Evolutionary conservation across 2,888 invertebrate genomes (phyloP).

Genomic region (Gisinianus flammeolus): DNA sequence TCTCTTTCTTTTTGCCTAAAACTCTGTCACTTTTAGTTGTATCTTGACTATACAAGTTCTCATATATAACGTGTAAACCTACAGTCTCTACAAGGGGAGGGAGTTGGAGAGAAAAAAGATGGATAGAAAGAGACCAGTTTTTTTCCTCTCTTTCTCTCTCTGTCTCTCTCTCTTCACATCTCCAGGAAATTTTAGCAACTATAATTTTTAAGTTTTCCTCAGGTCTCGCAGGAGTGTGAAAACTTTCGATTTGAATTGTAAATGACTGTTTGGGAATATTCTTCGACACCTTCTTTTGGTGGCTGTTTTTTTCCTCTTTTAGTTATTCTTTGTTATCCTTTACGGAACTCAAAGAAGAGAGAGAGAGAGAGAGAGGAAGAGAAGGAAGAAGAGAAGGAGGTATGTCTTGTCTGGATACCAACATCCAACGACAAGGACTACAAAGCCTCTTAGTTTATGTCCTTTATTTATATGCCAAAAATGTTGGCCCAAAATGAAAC

Average conservation of each 20-base stretch:
- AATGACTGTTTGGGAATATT: slow-evolving; percentile 49
- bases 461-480: slow-evolving; percentile 47
- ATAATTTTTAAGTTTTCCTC: not conserved
- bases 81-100: not conserved
- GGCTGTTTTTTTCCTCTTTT: slow-evolving; percentile 32
- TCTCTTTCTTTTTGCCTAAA: not conserved
- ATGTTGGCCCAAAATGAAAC: slow-evolving; percentile 45
- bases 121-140: not conserved
- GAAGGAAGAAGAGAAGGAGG: slow-evolving; percentile 26
- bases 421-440: slow-evolving; percentile 42
- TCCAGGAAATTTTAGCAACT: not conserved
- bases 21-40: slow-evolving; percentile 7
- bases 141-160: not conserved
- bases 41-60: slow-evolving; percentile 19
- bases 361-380: slow-evolving; percentile 17
- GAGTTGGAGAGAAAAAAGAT: slow-evolving; percentile 41
- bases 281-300: slow-evolving; percentile 48
- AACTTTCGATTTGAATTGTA: slow-evolving; percentile 53
- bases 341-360: slow-evolving; percentile 13
- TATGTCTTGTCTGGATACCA: slow-evolving; percentile 24
- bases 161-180: not conserved
- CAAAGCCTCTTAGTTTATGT: slow-evolving; percentile 44
- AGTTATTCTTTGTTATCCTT: slow-evolving; percentile 41
- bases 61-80: slow-evolving; percentile 15
- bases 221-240: slow-evolving; percentile 47